phyloP scores from a whole-genome alignment of 64 coral and sea anemone genomes.

The Platygyra sinensis region DNA sequence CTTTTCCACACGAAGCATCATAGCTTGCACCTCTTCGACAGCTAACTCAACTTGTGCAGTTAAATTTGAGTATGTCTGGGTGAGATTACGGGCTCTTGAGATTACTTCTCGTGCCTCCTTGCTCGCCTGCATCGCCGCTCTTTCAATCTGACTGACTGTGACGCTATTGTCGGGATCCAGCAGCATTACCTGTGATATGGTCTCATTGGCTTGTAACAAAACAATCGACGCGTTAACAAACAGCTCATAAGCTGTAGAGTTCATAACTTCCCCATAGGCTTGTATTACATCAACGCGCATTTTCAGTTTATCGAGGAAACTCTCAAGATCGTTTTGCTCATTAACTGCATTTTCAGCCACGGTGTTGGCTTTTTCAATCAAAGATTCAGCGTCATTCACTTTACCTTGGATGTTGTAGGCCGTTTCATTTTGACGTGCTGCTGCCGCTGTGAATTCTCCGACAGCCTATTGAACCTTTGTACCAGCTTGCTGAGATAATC shows the following conservation, averaged over 20 bases:
- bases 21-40: not conserved
- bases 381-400: slow-evolving; percentile 1
- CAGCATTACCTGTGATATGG: slow-evolving; percentile 17
- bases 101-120: slow-evolving; percentile 33
- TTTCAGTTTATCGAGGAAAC: slow-evolving; percentile 23
- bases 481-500: slow-evolving; percentile 54
- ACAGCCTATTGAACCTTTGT: slow-evolving; percentile 40
- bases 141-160: slow-evolving; percentile 30
- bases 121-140: not conserved
- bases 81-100: slow-evolving; percentile 19
- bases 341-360: not conserved
- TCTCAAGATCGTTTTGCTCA: slow-evolving; percentile 37
- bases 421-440: slow-evolving; percentile 60
- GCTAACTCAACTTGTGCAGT: slow-evolving; percentile 33
- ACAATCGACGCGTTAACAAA: slow-evolving; percentile 47
- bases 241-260: slow-evolving; percentile 43
- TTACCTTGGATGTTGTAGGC: slow-evolving; percentile 40
- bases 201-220: slow-evolving; percentile 41
- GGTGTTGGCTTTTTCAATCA: slow-evolving; percentile 12
- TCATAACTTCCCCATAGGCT: slow-evolving; percentile 11
- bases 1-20: slow-evolving; percentile 28
- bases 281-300: slow-evolving; percentile 32
- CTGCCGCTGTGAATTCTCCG: slow-evolving; percentile 30
- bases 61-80: slow-evolving; percentile 46
- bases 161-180: slow-evolving; percentile 52